Evolutionary conservation across 2,888 invertebrate genomes (phyloP).

Genomic region (Muscina levida): DNA sequence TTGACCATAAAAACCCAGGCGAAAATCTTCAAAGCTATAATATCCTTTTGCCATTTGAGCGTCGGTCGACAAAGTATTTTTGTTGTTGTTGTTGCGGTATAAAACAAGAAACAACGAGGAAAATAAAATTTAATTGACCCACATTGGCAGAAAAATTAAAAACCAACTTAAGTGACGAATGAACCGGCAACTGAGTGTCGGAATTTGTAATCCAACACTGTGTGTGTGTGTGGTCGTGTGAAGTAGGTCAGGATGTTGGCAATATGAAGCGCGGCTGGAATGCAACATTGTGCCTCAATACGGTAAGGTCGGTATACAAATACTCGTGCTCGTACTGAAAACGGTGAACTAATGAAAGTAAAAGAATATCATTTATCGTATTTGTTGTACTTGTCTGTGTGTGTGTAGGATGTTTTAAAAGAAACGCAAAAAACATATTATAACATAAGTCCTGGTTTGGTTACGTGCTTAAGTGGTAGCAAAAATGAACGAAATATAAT

Average conservation of each 20-base stretch:
- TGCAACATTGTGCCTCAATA: too few relatives aligned
- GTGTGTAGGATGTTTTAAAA: neutral
- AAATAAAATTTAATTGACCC: constrained; percentile 52
- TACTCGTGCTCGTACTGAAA: too few relatives aligned
- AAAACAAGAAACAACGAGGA: constrained; percentile 8
- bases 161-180: neutral
- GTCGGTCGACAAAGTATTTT: neutral
- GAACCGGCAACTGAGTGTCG: neutral
- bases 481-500: neutral
- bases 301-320: too few relatives aligned
- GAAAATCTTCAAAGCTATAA: constrained; percentile 1
- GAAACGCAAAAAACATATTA: constrained; percentile 21
- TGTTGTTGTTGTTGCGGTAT: too few relatives aligned
- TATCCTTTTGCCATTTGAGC: neutral
- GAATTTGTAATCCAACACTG: neutral
- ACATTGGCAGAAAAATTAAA: constrained; percentile 43
- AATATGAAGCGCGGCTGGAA: too few relatives aligned
- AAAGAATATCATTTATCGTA: constrained; percentile 24
- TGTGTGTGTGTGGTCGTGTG: too few relatives aligned
- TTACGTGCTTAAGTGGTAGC: constrained; percentile 59
- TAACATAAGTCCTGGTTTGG: constrained; percentile 32
- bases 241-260: too few relatives aligned
- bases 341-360: constrained; percentile 11
- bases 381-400: neutral
- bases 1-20: constrained; percentile 32